phyloP scores from a whole-genome alignment of 1,140 invertebrate genomes.

The Acarapis woodi region DNA sequence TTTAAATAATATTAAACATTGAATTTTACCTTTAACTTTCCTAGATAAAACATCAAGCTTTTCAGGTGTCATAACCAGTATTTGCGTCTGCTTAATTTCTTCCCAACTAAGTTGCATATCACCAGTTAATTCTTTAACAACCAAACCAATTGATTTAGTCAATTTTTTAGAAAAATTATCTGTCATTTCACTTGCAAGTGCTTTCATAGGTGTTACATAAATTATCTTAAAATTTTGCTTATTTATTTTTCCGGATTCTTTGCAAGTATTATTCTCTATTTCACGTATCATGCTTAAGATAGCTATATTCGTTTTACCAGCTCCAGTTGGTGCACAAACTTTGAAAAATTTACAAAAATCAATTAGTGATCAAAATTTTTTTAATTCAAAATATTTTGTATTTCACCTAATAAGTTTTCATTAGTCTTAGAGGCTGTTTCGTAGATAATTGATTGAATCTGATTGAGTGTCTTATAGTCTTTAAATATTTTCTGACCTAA shows the following conservation, averaged over 20 bases:
- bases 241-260: conserved; percentile 28
- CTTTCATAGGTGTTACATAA: conserved; percentile 98
- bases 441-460: conserved; percentile 86
- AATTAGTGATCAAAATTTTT: too few species aligned
- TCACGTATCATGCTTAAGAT: conserved; percentile 69
- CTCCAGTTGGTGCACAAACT: conserved; percentile 80
- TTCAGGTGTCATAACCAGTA: conserved; percentile 93
- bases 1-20: too few species aligned
- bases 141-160: conserved; percentile 38
- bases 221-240: conserved; percentile 91
- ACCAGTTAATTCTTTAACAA: conserved; percentile 74
- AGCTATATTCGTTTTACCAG: conserved; percentile 95
- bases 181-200: conserved; percentile 91
- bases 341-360: too few species aligned
- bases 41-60: conserved; percentile 98
- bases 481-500: conserved; percentile 57
- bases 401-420: conserved; percentile 55
- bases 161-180: conserved; percentile 62
- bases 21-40: conserved; percentile 70
- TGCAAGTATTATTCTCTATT: conserved; percentile 49
- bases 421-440: conserved; percentile 80
- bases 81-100: conserved; percentile 84
- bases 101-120: conserved; percentile 89
- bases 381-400: too few species aligned
- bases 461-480: conserved; percentile 55